Evolutionary conservation across 1,140 invertebrate species (phyloP), one percentile per base, ranked within the genome.

Genomic region (Stegodyphus dumicola): DNA sequence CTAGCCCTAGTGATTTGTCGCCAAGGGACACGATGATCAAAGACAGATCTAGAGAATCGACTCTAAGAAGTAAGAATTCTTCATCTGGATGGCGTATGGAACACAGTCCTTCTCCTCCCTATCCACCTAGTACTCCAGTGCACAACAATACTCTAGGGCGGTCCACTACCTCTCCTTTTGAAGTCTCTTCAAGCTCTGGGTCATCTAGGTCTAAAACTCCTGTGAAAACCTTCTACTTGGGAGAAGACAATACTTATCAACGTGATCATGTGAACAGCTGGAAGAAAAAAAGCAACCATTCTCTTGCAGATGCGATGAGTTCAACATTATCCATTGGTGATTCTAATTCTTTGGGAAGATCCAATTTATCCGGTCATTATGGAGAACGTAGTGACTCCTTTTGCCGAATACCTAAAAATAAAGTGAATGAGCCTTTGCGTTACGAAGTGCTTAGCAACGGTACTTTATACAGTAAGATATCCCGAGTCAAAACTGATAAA

Each of bases 181-280:
- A 86, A 54, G 84, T 86, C 13, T 86, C 84, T 15, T 86, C 84
- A 10, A 86, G 84, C 18, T 86, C 84, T 17, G 84, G 84, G 1
- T 86, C 79, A 1, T 87, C 86, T 6, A 81, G 78, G 7, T 87
- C 86, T 9, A 84, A 85, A 17, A 78, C 86, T 6, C 86, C 86
- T 9, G 77, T 85, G 5, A 87, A 87, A 53, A 87, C 86, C 0
- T 87, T 77, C 56, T 87, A 75, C 65, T 49, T 87, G 5, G 86
- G 86, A 0, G 75, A 87, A 49, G 86, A 87, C 53, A 83, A 77
- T 60, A 83, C 78, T 9, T 87, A 87, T 66, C 76, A 86, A 52
- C 65, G 73, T 52, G 71, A 83, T 52, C 64, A 65, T n/a, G 33
- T 7, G 17, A 64, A 18, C 52, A 76, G 64, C n/a, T 53, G 74